Evolutionary conservation across 2,113 vertebrate species (phyloP), one percentile per base, ranked within the genome.

Genomic region (Vulpes ferrilata): DNA sequence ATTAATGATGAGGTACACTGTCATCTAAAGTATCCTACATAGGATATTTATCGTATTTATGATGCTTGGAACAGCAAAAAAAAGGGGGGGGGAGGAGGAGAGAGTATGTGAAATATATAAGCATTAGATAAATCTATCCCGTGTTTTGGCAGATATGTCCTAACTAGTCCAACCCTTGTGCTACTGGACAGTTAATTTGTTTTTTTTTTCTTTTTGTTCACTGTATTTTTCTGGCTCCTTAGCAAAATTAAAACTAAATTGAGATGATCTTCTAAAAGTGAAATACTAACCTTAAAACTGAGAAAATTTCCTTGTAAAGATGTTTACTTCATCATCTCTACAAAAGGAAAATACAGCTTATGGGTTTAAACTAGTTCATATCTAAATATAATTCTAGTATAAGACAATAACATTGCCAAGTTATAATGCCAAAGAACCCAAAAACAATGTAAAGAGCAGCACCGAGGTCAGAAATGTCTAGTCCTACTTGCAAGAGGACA

Each of bases 191-290:
- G 6, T 43, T 85, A 60, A 27, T 85, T 57, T 60, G 51, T 69
- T n/a, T 59, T 7, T 59, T 65, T 78, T 81, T 19, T n/a, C 19
- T 65, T 55, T 48, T 73, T n/a, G 5, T 11, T 17, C n/a, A 84
- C 23, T 84, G 62, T 17, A 86, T 93, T 92, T 92, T 65, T 23
- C 22, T 30, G 60, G 23, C 12, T 60, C 4, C 79, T 92, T 53
- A 82, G 82, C 23, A 96, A 71, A 67, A 80, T 65, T 81, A 73
- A 93, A 92, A 48, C 62, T 43, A 81, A 83, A 93, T 51, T 90
- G 25, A 95, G 1, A 60, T 67, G 38, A 59, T 69, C 79, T 65
- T 94, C n/a, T 88, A 67, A 85, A 79, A 48, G 10, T 10, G 23
- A 95, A 60, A 79, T 30, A 12, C 86, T 65, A 94, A 84, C 43